Percentiles rank a stretch among this genome's conserved stretches.
phyloP scores from a whole-genome alignment of 2,797 vertebrate species.

The Spondyliosoma cantharus region DNA sequence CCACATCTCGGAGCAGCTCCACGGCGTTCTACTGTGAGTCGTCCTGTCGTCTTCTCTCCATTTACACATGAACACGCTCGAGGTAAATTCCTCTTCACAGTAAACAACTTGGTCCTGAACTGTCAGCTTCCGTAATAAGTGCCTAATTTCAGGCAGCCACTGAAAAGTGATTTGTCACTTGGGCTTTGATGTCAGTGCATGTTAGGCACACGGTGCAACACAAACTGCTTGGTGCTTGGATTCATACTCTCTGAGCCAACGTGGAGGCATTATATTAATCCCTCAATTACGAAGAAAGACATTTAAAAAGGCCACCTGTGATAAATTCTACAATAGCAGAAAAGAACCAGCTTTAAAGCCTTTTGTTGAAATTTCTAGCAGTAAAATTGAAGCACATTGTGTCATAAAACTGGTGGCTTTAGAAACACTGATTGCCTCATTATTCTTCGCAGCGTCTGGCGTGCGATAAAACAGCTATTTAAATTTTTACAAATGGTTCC shows the following conservation, averaged over 20 bases:
- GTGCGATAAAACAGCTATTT: constrained; percentile 30
- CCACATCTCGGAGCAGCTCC: constrained; percentile 16
- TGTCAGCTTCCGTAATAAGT: constrained; percentile 42
- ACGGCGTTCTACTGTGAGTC: constrained; percentile 1
- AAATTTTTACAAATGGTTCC: constrained; percentile 14
- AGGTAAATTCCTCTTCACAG: constrained; percentile 53
- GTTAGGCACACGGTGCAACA: constrained; percentile 7
- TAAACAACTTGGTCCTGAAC: constrained; percentile 53
- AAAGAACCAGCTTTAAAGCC: not conserved
- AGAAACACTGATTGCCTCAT: constrained; percentile 16
- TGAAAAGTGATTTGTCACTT: constrained; percentile 45
- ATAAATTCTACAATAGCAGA: constrained; percentile 1
- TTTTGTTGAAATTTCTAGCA: constrained; percentile 18
- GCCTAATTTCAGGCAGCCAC: constrained; percentile 35
- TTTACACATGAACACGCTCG: constrained; percentile 44
- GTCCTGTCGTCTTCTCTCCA: constrained; percentile 44
- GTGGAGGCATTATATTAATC: constrained; percentile 5
- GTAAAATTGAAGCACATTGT: constrained; percentile 14
- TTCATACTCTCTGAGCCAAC: not conserved
- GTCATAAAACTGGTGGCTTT: constrained; percentile 7
- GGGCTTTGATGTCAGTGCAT: constrained; percentile 32
- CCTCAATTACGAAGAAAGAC: not conserved
- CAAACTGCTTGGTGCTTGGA: not conserved
- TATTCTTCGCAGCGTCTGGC: constrained; percentile 20
- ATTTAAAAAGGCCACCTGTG: constrained; percentile 8